phyloP scores from a whole-genome alignment of 2,888 invertebrate genomes.

The Sarcophaga variegata region DNA sequence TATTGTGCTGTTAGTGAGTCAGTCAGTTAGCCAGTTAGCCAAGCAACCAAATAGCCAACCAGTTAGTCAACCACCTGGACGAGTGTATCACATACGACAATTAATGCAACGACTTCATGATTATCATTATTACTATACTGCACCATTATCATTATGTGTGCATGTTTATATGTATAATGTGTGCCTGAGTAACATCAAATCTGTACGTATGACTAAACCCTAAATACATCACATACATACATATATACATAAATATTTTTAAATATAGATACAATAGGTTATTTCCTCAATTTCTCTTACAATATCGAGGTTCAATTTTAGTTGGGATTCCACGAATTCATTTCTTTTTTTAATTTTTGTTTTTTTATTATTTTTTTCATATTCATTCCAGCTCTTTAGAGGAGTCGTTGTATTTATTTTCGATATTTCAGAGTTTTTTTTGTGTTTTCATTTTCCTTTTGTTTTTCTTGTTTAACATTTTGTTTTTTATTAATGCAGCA shows the following conservation, averaged over 20 bases:
- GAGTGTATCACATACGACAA: background rate
- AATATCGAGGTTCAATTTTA: conserved; percentile 30
- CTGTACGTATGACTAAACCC: background rate
- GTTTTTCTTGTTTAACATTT: conserved; percentile 12
- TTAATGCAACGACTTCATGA: background rate
- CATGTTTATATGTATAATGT: background rate
- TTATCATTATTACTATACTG: background rate
- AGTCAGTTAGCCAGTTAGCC: no score
- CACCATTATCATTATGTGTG: background rate
- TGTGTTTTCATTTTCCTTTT: conserved; percentile 21
- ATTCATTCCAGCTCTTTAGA: conserved; percentile 29
- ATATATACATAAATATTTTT: no score
- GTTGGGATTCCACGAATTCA: conserved; percentile 52
- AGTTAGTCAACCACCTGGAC: background rate
- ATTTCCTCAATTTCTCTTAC: no score
- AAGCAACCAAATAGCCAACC: background rate
- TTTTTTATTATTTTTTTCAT: conserved; percentile 8
- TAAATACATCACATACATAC: no score
- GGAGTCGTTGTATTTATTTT: conserved; percentile 26
- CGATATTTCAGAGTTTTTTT: conserved; percentile 23
- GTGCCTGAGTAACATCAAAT: no score
- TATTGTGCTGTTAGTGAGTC: background rate
- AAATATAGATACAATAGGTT: no score
- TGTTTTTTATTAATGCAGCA: conserved; percentile 27
- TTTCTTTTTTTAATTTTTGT: conserved; percentile 36